phyloP scores from a whole-genome alignment of 2,797 vertebrate species.

The Glossophaga mutica region DNA sequence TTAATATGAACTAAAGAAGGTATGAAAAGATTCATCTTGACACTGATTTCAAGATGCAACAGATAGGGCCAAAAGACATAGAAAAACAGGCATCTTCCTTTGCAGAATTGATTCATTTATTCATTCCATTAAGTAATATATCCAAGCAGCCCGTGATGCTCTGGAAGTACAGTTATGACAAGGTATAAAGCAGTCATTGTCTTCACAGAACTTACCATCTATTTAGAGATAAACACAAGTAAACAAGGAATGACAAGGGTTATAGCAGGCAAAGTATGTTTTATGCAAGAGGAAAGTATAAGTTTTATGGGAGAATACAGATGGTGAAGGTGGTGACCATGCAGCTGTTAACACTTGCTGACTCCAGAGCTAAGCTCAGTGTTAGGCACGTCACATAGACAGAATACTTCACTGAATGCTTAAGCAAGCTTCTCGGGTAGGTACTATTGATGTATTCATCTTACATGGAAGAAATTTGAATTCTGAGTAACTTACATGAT shows the following conservation, averaged over 20 bases:
- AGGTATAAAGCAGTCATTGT: not conserved
- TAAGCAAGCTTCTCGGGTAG: not conserved
- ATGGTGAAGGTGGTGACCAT: not conserved
- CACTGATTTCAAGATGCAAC: not conserved
- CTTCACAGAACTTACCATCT: not conserved
- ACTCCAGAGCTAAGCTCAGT: not conserved
- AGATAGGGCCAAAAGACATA: not conserved
- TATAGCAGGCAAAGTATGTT: not conserved
- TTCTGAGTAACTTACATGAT: not conserved
- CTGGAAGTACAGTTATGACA: not conserved
- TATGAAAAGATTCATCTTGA: conserved; percentile 16
- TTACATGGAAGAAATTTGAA: not conserved
- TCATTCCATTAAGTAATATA: not conserved
- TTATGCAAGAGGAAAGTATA: not conserved
- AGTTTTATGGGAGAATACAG: not conserved
- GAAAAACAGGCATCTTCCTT: not conserved
- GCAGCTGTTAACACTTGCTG: not conserved
- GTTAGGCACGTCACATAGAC: not conserved
- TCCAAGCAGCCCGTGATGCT: not conserved
- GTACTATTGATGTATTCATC: not conserved
- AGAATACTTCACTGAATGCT: not conserved
- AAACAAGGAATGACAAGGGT: not conserved
- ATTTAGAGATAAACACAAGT: not conserved
- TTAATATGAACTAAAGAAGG: not conserved
- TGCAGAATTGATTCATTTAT: not conserved